These are phyloP conservation scores for Hyppa rectilinea DNA, from an alignment of 2,888 invertebrate genomes.

Conservation along the genomic window DNA sequence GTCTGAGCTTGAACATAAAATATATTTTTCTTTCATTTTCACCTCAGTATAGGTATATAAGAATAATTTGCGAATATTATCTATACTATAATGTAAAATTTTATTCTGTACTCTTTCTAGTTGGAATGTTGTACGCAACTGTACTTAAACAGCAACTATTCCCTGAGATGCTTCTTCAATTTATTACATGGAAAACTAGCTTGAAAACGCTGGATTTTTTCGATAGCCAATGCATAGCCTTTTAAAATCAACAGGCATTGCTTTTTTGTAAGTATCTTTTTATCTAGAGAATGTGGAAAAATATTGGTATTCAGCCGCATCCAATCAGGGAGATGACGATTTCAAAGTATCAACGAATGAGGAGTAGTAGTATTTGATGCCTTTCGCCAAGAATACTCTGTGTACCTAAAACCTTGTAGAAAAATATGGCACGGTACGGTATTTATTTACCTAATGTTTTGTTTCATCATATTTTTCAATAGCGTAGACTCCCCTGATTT, in stretches of 20 bases:
- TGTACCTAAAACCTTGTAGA: background rate
- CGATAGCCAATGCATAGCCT: background rate
- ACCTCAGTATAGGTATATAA: constrained; percentile 6
- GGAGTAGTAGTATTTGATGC: background rate
- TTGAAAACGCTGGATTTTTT: background rate
- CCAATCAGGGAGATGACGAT: no score
- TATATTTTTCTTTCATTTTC: constrained; percentile 13
- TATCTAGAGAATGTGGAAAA: background rate
- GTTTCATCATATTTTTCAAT: background rate
- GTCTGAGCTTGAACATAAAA: constrained; percentile 11
- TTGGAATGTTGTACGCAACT: constrained; percentile 70
- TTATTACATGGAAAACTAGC: background rate
- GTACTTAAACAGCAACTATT: constrained; percentile 38
- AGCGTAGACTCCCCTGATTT: background rate
- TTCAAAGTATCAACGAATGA: background rate
- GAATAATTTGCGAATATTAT: constrained; percentile 45
- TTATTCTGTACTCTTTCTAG: constrained; percentile 72
- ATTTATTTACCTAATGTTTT: background rate
- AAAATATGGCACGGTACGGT: background rate
- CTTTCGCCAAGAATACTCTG: no score
- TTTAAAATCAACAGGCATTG: background rate
- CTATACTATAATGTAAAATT: constrained; percentile 62
- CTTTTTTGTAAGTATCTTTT: background rate
- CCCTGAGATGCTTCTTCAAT: constrained; percentile 30
- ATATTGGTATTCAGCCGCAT: background rate